These are phyloP conservation scores for Montipora sp. DNA, from an alignment of 64 coral and sea anemone species.

Conservation along the genomic window DNA sequence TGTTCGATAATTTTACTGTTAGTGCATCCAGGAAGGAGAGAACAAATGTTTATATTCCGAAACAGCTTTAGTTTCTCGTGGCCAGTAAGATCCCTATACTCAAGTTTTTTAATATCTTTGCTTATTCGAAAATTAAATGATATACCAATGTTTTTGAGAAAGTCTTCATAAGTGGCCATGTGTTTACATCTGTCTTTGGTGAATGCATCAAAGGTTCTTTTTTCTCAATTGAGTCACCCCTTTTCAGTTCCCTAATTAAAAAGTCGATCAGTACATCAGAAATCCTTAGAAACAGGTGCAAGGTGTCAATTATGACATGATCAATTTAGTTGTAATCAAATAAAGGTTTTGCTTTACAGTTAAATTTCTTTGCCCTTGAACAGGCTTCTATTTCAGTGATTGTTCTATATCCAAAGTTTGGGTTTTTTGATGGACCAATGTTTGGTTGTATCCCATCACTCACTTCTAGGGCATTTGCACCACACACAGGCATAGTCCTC, in stretches of 20 bases:
- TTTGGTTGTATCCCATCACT: conserved; percentile 49
- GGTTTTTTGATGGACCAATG: conserved; percentile 52
- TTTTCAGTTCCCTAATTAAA: conserved; percentile 55
- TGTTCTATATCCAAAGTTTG: conserved; percentile 43
- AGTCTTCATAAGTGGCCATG: conserved; percentile 58
- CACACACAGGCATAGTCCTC: conserved; percentile 78
- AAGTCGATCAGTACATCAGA: conserved; percentile 75
- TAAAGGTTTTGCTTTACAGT: conserved; percentile 39
- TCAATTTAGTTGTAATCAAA: conserved; percentile 62
- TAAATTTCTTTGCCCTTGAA: conserved; percentile 51
- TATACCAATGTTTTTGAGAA: conserved; percentile 31
- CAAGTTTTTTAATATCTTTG: conserved; percentile 52
- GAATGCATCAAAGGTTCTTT: conserved; percentile 30
- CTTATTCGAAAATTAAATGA: conserved; percentile 51
- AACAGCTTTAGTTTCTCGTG: conserved; percentile 59
- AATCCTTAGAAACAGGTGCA: conserved; percentile 63
- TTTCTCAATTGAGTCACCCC: conserved; percentile 52
- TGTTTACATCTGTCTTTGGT: conserved; percentile 53
- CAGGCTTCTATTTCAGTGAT: conserved; percentile 42
- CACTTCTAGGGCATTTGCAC: conserved; percentile 65
- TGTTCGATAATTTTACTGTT: background rate
- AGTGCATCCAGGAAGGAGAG: conserved; percentile 1
- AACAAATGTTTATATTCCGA: conserved; percentile 31
- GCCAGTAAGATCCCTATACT: conserved; percentile 73
- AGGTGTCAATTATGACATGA: conserved; percentile 71